phyloP scores from a whole-genome alignment of 2,113 vertebrate species.

The Trogon melanurus region DNA sequence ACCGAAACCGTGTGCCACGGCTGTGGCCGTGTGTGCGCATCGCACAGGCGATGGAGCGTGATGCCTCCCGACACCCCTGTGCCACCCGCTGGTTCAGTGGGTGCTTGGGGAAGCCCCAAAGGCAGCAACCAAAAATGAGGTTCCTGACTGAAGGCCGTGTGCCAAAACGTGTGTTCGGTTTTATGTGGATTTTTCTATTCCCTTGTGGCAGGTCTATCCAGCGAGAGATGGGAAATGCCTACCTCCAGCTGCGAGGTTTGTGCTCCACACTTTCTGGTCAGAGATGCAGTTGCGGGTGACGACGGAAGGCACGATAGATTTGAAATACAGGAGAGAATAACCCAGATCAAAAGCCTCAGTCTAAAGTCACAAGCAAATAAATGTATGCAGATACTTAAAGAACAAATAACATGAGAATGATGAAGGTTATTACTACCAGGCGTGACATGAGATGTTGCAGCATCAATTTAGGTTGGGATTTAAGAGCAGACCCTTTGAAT shows the following conservation, averaged over 20 bases:
- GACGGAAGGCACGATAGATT: rapidly evolving
- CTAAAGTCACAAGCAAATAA: background rate
- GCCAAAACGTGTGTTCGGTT: rapidly evolving
- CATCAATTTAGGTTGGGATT: background rate
- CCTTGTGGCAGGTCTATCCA: background rate
- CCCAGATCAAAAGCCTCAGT: background rate
- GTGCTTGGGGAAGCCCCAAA: background rate
- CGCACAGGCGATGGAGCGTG: rapidly evolving
- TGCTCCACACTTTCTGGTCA: rapidly evolving
- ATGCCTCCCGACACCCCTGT: rapidly evolving
- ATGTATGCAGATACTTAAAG: background rate
- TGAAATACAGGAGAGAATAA: background rate
- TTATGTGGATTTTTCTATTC: background rate
- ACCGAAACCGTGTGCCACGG: background rate
- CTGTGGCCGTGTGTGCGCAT: background rate
- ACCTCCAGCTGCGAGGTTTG: rapidly evolving
- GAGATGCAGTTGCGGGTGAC: background rate
- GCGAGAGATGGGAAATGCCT: background rate
- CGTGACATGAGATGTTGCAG: background rate
- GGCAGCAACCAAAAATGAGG: background rate
- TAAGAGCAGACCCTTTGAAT: background rate
- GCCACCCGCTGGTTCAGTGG: rapidly evolving
- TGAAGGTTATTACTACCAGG: background rate
- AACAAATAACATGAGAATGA: background rate
- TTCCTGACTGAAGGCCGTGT: background rate